A percentile compares a stretch with the other conserved stretches of the same genome.
Evolutionary conservation across 1,140 invertebrate species (phyloP).

Genomic region (Saccostrea cuccullata): DNA sequence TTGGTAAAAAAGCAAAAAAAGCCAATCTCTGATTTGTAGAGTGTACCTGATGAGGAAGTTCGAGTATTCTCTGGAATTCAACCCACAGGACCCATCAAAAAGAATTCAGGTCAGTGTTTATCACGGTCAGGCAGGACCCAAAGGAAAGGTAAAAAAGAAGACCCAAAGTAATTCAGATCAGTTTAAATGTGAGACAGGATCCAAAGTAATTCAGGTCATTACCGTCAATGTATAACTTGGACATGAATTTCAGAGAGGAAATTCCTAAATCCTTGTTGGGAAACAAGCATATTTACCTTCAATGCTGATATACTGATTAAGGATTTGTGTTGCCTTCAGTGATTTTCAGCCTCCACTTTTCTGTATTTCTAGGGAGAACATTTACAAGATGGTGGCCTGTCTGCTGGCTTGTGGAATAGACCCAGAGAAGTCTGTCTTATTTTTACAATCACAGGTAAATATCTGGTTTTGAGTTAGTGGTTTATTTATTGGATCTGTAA

Average conservation of each 20-base stretch:
- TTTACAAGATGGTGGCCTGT: slow-evolving; percentile 88
- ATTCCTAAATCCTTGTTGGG: too few species aligned
- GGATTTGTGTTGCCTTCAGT: too few species aligned
- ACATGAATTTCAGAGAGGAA: too few species aligned
- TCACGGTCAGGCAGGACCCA: slow-evolving; percentile 91
- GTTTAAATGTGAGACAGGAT: neutral
- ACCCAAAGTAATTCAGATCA: slow-evolving; percentile 83
- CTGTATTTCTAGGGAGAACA: slow-evolving; percentile 81
- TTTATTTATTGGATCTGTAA: too few species aligned
- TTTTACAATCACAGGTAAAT: slow-evolving; percentile 90
- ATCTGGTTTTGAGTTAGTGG: neutral
- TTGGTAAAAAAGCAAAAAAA: neutral
- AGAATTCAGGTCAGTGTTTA: too few species aligned
- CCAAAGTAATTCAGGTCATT: neutral
- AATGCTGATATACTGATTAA: too few species aligned
- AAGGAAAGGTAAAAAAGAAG: too few species aligned
- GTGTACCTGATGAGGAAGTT: neutral
- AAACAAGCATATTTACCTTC: too few species aligned
- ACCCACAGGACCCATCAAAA: too few species aligned
- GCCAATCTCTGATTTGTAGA: neutral
- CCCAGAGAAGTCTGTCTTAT: slow-evolving; percentile 89
- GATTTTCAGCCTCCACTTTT: neutral
- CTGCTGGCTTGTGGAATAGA: slow-evolving; percentile 95
- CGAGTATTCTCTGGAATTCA: slow-evolving; percentile 92
- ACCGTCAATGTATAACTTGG: too few species aligned